Conservation (phyloP, 2,888 invertebrate species). For the Proisotoma minuta region DNA sequence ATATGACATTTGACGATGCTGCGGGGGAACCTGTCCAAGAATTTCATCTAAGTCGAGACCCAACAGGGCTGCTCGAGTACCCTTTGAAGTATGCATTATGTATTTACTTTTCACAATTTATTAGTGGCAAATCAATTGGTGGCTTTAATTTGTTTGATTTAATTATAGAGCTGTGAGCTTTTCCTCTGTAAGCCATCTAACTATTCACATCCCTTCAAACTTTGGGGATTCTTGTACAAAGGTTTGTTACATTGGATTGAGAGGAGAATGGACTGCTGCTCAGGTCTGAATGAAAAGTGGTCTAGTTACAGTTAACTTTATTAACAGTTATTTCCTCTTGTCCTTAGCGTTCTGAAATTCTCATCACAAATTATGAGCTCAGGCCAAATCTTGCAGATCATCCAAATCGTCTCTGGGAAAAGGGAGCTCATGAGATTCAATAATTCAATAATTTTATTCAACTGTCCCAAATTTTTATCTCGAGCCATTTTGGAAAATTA, state of each 20-base stretch:
- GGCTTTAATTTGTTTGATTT: conserved; percentile 6
- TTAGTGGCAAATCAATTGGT: not conserved
- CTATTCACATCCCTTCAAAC: conserved; percentile 84
- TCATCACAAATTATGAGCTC: conserved; percentile 85
- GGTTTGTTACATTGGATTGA: conserved; percentile 89
- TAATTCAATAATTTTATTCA: too few species aligned
- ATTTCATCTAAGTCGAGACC: conserved; percentile 78
- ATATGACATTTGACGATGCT: conserved; percentile 91
- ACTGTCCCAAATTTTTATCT: conserved; percentile 6
- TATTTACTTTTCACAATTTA: not conserved
- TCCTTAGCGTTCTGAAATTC: conserved; percentile 82
- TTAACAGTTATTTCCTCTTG: too few species aligned
- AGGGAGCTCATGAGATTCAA: conserved; percentile 59
- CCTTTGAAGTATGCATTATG: conserved; percentile 68
- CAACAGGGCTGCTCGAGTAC: conserved; percentile 77
- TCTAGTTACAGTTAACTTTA: too few species aligned
- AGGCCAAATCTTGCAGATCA: conserved; percentile 82
- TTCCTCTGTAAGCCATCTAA: conserved; percentile 79
- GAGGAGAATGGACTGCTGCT: conserved; percentile 82
- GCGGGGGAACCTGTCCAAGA: conserved; percentile 73
- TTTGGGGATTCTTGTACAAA: conserved; percentile 79
- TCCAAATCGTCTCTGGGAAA: conserved; percentile 63
- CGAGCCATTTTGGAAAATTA: too few species aligned
- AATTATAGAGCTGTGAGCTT: conserved; percentile 78
- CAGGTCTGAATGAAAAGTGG: too few species aligned